Evolutionary conservation across 2,113 vertebrate genomes (phyloP).

Genomic region (Indicator maculatus): DNA sequence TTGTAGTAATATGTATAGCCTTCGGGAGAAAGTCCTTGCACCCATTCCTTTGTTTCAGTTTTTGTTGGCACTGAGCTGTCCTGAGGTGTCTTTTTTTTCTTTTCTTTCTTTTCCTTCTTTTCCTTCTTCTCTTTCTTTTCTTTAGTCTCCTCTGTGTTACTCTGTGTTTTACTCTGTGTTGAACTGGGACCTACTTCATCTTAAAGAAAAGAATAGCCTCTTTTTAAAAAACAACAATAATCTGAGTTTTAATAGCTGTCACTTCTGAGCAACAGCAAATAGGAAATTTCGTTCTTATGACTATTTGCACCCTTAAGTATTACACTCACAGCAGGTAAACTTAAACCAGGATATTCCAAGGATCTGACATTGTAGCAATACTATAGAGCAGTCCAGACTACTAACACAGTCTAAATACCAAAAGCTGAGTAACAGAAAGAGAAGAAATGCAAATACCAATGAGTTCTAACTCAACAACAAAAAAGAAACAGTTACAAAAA

Average conservation of each 20-base stretch:
- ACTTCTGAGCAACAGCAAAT: neutral
- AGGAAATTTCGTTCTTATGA: neutral
- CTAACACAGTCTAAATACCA: neutral
- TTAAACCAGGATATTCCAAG: neutral
- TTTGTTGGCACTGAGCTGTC: constrained; percentile 34
- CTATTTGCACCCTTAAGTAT: neutral
- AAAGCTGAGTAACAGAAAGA: neutral
- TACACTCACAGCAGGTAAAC: neutral
- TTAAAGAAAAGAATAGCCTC: constrained; percentile 12
- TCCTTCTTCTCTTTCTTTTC: constrained; percentile 62
- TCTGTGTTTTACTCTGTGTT: constrained; percentile 47
- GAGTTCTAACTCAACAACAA: neutral
- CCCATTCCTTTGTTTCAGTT: constrained; percentile 66
- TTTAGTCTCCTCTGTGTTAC: constrained; percentile 33
- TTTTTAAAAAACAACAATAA: neutral
- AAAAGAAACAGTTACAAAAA: neutral
- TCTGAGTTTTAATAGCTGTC: neutral
- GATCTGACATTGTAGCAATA: neutral
- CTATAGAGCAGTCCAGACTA: neutral
- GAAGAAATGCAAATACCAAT: neutral
- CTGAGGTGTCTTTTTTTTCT: constrained; percentile 62
- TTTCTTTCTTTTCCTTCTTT: constrained; percentile 70
- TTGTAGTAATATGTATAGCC: constrained; percentile 83
- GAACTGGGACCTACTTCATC: constrained; percentile 55
- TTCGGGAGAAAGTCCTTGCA: constrained; percentile 76